Base-by-base conservation (phyloP, 2,888 invertebrate genomes). In the Panopea generosa region DNA sequence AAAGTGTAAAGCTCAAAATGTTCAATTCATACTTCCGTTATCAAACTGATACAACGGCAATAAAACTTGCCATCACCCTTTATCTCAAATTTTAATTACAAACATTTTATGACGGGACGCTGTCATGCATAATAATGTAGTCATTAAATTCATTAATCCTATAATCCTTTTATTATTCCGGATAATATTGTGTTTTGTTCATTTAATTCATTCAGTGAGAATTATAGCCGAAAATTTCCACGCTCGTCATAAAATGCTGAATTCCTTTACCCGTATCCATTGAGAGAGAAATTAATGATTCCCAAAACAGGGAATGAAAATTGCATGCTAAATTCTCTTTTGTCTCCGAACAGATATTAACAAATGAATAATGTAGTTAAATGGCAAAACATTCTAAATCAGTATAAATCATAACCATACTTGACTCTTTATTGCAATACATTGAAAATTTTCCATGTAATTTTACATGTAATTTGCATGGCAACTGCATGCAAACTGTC, bases 1-100 rank as follows among this genome's bases (percentile, higher is more conserved):
- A 18, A 56, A 56, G 56, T 56, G 56, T 38, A 16, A 29, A 18
- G 20, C 29, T 40, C n/a, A 56, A 56, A 38, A 38, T 56, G 9
- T 56, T 38, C 40, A 38, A 40, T 33, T 40, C 56, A 56, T 56
- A 38, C 29, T 56, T 56, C 38, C 38, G 38, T 22, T 33, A 43
- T 52, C 22, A 20, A 20, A 52, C 52, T 18, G 52, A 26, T 26
- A 45, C 26, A 22, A 16, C 6, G 56, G 49, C 38, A 27, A 57
- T 57, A 57, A 67, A 67, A 49, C 16, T 26, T 49, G 57, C 49
- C n/a, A 67, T 49, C 67, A 49, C 47, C 49, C 67, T 67, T 67
- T 59, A 65, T 55, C 14, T 27, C 53, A 29, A 24, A 26, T 43
- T 63, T 63, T 55, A n/a, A 55, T 53, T 43, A 33, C 55, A 11